Evolutionary conservation across 1,140 invertebrate genomes (phyloP), one percentile per base, ranked within the genome.

Genomic region (Cydia amplana): DNA sequence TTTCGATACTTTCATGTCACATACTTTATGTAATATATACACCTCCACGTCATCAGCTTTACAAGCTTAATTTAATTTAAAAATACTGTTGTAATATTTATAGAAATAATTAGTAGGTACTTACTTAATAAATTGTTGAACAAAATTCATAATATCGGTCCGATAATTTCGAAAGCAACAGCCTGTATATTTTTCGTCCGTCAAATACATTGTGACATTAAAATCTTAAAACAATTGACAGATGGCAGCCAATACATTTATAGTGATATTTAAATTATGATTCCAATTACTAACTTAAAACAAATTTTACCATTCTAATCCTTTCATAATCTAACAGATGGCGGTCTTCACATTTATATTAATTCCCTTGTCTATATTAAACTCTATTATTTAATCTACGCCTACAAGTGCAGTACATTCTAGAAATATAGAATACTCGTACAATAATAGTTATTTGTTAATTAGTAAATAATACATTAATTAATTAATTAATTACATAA

Each of bases 351-450:
- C 18, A 36, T 32, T 28, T 70, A 67, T 18, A 43, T 20, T 70
- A 40, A 70, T 36, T 40, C 65, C 65, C 65, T 70, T 70, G 65
- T 70, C 65, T 70, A 70, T 70, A 10, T 32, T 70, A n/a, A n/a
- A 40, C 7, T 40, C 32, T 70, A 40, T 2, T 18, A 10, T 40
- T 40, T 70, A 70, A 14, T 36, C 65, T 70, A 70, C 23, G 25
- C 6, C 65, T 70, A 70, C 32, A 36, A 40, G 65, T 70, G 65
- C 65, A 70, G 65, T 70, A 70, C 28, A 18, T 70, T 36, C n/a
- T 70, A 67, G 12, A 67, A 67, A 67, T 20, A 60, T 60, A 60
- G 43, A 70, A 70, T 70, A 70, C n/a, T 43, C 20, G 55, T 60
- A 60, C 12, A 46, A 43, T 60, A 60, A 60, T 60, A 60, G n/a